Evolutionary conservation across 2,888 invertebrate species (phyloP).

Genomic region (Dasypogon diadema): DNA sequence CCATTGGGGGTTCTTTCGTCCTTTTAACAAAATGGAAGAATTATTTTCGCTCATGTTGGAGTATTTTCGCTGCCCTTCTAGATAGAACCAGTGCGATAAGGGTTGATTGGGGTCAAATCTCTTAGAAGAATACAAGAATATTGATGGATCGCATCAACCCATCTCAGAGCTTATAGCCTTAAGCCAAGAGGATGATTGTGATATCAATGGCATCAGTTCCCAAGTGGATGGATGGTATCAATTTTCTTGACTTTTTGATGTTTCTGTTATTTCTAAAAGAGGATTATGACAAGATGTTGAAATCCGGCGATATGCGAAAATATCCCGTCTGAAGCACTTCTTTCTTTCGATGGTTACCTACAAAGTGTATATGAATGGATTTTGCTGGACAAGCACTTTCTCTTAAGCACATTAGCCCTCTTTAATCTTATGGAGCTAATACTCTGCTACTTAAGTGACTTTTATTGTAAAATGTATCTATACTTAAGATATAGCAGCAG

Average conservation of each 20-base stretch:
- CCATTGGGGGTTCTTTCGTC: neutral
- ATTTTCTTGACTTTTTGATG: constrained; percentile 30
- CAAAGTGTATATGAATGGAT: neutral
- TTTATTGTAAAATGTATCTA: neutral
- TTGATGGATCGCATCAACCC: constrained; percentile 34
- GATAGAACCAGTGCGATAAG: neutral
- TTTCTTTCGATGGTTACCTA: neutral
- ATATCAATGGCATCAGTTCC: constrained; percentile 12
- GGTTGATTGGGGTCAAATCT: constrained; percentile 38
- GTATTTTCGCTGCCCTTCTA: neutral
- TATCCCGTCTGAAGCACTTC: neutral
- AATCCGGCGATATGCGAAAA: neutral
- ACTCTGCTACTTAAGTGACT: neutral
- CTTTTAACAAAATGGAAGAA: constrained; percentile 21
- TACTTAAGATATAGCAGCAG: neutral
- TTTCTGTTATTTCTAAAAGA: constrained; percentile 20
- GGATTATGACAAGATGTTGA: neutral
- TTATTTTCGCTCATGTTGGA: neutral
- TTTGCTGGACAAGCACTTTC: neutral
- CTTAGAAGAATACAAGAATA: constrained; percentile 29
- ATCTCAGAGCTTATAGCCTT: constrained; percentile 2
- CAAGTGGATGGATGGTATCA: constrained; percentile 28
- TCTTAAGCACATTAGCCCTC: neutral
- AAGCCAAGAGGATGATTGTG: constrained; percentile 14
- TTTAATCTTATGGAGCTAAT: neutral